Evolutionary conservation across 2,797 vertebrate genomes (phyloP).

Genomic region (Spinus pinus): DNA sequence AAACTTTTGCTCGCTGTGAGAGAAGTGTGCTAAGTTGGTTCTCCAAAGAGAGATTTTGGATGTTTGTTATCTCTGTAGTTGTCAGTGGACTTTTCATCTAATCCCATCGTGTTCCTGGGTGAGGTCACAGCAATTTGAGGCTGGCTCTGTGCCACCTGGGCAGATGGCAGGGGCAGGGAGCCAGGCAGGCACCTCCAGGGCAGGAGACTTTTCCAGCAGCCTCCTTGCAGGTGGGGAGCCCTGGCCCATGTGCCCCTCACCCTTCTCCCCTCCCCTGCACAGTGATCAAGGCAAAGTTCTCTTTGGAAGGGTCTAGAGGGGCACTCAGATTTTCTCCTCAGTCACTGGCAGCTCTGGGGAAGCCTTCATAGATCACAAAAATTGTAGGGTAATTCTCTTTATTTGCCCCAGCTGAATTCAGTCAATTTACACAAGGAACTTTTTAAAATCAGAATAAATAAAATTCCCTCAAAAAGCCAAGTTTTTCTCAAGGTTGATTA

Average conservation of each 20-base stretch:
- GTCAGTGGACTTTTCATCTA: background rate
- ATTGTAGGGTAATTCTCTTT: background rate
- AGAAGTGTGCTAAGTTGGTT: background rate
- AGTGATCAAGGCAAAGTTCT: rapidly evolving
- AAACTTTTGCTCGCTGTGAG: background rate
- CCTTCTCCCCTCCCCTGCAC: background rate
- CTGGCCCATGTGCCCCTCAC: rapidly evolving
- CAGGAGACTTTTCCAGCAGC: background rate
- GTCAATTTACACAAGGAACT: background rate
- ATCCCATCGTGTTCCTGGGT: background rate
- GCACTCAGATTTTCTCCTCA: background rate
- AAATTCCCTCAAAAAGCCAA: background rate
- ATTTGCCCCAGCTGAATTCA: background rate
- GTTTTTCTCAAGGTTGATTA: background rate
- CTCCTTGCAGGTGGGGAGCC: background rate
- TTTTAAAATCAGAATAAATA: background rate
- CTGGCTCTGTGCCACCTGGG: background rate
- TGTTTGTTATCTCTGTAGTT: background rate
- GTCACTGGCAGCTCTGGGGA: background rate
- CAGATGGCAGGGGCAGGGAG: constrained; percentile 1
- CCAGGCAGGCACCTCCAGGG: background rate
- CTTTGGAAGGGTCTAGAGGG: background rate
- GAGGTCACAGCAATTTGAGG: background rate
- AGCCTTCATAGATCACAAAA: background rate
- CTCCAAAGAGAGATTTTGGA: background rate